A percentile compares a stretch with the other conserved stretches of the same genome.
These are phyloP conservation scores for Rhizomys pruinosus DNA, from an alignment of 2,113 vertebrate species.

Conservation along the genomic window DNA sequence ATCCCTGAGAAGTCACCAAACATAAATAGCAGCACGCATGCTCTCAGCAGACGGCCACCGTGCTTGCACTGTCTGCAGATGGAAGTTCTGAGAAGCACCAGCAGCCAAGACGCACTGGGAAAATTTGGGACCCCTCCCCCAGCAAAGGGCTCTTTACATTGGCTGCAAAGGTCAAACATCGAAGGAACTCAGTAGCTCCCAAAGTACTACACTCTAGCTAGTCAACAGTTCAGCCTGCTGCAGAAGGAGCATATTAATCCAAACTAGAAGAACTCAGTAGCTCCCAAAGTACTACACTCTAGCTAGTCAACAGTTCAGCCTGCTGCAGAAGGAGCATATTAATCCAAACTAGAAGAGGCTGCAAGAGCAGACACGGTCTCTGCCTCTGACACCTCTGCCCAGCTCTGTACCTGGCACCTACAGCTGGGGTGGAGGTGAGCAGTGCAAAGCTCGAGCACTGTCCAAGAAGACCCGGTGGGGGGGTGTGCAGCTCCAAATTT, in stretches of 20 bases:
- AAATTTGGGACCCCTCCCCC: background rate
- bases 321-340: fast-evolving
- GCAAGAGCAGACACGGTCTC: fast-evolving
- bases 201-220: background rate
- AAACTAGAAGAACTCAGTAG: background rate
- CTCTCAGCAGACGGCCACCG: background rate
- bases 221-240: background rate
- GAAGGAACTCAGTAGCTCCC: background rate
- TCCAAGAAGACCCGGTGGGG: background rate
- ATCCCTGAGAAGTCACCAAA: slow-evolving; percentile 31
- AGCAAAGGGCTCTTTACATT: background rate
- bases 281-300: background rate
- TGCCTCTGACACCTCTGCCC: background rate
- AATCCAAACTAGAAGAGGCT: background rate
- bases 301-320: background rate
- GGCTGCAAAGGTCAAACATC: too few relatives aligned
- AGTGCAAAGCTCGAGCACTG: background rate
- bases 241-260: fast-evolving
- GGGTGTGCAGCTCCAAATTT: background rate
- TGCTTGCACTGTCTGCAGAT: background rate
- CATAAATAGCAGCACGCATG: slow-evolving; percentile 19
- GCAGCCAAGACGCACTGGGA: background rate
- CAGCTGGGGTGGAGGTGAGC: background rate
- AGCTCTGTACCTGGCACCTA: background rate
- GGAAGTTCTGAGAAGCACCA: background rate